phyloP scores from a whole-genome alignment of 1,140 invertebrate genomes.

The Drosophila paulistorum region DNA sequence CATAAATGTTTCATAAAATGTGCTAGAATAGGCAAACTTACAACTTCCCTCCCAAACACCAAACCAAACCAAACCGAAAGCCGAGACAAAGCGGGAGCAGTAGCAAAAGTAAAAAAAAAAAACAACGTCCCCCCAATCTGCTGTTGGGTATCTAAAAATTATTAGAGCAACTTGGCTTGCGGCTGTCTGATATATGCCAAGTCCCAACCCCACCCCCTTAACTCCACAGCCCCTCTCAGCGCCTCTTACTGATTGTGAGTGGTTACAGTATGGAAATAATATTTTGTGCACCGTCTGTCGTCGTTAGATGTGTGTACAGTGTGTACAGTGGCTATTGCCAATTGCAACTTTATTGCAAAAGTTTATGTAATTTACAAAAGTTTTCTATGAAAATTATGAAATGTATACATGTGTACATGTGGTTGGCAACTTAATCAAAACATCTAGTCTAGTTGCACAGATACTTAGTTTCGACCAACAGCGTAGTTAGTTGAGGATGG shows the following conservation, averaged over 20 bases:
- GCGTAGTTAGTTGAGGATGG: no score
- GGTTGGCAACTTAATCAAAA: no score
- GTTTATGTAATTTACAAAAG: background rate
- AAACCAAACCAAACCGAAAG: background rate
- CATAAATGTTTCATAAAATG: slow-evolving; percentile 77
- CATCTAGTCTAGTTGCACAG: no score
- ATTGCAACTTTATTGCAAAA: slow-evolving; percentile 1
- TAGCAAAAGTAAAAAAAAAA: background rate
- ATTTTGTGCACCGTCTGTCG: slow-evolving; percentile 44
- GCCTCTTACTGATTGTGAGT: slow-evolving; percentile 1
- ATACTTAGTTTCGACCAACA: no score
- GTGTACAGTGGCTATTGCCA: slow-evolving; percentile 31
- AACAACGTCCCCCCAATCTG: slow-evolving; percentile 21
- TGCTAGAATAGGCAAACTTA: slow-evolving; percentile 22
- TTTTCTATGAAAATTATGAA: background rate
- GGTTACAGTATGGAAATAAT: slow-evolving; percentile 39
- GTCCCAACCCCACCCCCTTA: no score
- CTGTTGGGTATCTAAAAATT: slow-evolving; percentile 54
- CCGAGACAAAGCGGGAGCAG: background rate
- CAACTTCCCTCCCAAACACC: background rate
- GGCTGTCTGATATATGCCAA: slow-evolving; percentile 7
- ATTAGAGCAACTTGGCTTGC: slow-evolving; percentile 55
- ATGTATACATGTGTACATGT: no score
- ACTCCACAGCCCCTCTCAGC: background rate
- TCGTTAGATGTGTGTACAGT: background rate